Conservation (phyloP, 2,888 invertebrate genomes). For the Ichneumon xanthorius region DNA sequence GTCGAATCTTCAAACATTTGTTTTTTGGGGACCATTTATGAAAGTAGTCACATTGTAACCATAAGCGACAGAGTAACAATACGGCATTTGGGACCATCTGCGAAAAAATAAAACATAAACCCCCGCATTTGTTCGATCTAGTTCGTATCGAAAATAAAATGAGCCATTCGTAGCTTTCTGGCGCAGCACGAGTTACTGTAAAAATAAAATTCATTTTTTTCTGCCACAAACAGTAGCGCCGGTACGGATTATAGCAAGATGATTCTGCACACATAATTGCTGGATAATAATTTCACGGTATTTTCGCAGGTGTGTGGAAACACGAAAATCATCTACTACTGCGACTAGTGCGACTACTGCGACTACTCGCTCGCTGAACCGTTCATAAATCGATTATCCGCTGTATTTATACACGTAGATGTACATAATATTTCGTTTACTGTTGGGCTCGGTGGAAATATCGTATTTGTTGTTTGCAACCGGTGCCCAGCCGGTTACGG, state of each 20-base stretch:
- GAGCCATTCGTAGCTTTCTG: background rate
- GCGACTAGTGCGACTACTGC: background rate
- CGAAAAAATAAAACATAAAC: background rate
- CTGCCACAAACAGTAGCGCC: background rate
- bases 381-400: conserved; percentile 32
- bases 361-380: background rate
- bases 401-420: conserved; percentile 28
- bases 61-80: too few relatives aligned
- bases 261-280: conserved; percentile 16
- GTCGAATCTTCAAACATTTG: too few relatives aligned
- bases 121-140: background rate
- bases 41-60: too few relatives aligned
- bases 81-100: background rate
- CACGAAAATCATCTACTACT: conserved; percentile 6
- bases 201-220: background rate
- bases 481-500: background rate
- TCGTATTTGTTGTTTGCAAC: conserved; percentile 9
- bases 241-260: background rate
- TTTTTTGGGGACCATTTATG: too few relatives aligned
- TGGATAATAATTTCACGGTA: conserved; percentile 18
- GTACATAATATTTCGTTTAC: conserved; percentile 42
- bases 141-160: background rate
- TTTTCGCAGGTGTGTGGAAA: conserved; percentile 13
- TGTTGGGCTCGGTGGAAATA: conserved; percentile 17
- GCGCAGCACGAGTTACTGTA: too few relatives aligned